phyloP scores from a whole-genome alignment of 2,888 invertebrate genomes.

The Chymomyza caudatula region DNA sequence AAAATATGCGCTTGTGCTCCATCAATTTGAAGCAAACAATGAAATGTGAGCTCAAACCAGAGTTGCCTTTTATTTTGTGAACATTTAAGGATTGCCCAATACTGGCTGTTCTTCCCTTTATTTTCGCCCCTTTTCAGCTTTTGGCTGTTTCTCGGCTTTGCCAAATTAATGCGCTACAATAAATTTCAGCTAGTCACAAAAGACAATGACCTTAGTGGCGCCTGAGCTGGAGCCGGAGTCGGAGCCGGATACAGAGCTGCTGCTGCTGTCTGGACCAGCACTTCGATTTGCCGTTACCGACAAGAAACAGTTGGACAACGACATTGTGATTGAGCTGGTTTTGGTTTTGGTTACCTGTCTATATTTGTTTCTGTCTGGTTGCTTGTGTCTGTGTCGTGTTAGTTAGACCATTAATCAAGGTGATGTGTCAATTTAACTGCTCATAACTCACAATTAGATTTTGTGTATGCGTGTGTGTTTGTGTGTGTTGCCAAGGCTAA shows the following conservation, averaged over 20 bases:
- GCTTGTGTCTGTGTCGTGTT: neutral
- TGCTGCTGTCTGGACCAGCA: neutral
- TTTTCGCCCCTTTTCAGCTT: neutral
- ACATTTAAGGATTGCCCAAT: neutral
- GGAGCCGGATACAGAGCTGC: neutral
- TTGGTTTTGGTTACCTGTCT: neutral
- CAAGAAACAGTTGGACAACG: neutral
- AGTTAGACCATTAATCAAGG: conserved; percentile 49
- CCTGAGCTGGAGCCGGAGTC: neutral
- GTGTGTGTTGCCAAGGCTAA: neutral
- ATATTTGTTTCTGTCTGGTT: neutral
- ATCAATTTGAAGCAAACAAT: neutral
- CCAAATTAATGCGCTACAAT: conserved; percentile 38
- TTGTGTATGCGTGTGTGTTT: no score
- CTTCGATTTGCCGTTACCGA: neutral
- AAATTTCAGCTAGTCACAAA: conserved; percentile 31
- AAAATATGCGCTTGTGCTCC: conserved; percentile 15
- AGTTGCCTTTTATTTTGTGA: neutral
- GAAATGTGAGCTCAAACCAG: neutral
- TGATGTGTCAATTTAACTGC: conserved; percentile 52
- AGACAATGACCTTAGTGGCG: conserved; percentile 34
- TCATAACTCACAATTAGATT: conserved; percentile 51
- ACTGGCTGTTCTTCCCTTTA: conserved; percentile 1
- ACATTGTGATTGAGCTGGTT: conserved; percentile 35
- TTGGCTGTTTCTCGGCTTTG: conserved; percentile 1